These are phyloP conservation scores for Beris chalybata DNA, from an alignment of 2,888 invertebrate species.

Conservation along the genomic window DNA sequence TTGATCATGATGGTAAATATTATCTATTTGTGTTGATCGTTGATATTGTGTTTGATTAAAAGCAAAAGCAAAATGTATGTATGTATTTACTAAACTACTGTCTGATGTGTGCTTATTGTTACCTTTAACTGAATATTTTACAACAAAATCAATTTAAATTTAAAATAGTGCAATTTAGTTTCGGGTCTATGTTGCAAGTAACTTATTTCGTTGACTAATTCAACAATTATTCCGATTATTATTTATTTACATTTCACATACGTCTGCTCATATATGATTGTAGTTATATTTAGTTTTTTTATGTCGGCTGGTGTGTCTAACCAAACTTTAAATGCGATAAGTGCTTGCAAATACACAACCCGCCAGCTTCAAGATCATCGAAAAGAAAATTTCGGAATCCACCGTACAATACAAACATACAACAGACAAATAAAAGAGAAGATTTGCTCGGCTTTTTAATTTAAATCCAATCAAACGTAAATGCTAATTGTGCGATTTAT, in stretches of 20 bases:
- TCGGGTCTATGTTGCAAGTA: no score
- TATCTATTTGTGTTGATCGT: neutral
- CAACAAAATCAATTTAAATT: no score
- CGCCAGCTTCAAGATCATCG: conserved; percentile 2
- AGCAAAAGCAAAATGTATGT: neutral
- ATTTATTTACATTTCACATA: neutral
- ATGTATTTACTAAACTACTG: no score
- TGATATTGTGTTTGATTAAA: no score
- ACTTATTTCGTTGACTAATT: no score
- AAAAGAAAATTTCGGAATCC: neutral
- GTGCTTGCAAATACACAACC: conserved; percentile 6
- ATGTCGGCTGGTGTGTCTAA: neutral
- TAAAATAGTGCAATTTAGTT: no score
- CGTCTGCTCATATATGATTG: neutral
- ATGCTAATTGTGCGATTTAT: no score
- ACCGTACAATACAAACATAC: neutral
- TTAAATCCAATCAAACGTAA: no score
- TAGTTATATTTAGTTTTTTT: neutral
- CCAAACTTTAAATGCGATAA: conserved; percentile 4
- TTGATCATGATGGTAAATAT: conserved; percentile 61
- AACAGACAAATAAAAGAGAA: no score
- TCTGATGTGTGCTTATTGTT: no score
- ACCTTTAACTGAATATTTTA: no score
- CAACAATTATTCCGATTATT: neutral
- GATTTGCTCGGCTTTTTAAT: no score